Conservation (phyloP, 2,797 vertebrate species). For the Thalassophryne amazonica region DNA sequence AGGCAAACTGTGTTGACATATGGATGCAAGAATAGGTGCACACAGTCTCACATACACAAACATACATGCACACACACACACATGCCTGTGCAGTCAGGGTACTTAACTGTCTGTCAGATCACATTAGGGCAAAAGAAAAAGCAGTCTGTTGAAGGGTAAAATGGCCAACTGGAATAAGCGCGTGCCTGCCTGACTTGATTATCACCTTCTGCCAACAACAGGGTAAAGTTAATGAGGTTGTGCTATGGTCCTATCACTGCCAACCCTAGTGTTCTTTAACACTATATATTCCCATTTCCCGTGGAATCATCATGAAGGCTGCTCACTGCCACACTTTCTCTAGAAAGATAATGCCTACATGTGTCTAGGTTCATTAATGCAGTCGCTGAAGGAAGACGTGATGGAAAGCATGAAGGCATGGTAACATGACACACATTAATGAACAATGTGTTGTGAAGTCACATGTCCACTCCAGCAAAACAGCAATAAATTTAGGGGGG, state of each 20-base stretch:
- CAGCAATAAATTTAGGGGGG: background rate
- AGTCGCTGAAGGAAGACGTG: constrained; percentile 9
- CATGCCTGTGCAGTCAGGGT: constrained; percentile 30
- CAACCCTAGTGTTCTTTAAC: constrained; percentile 48
- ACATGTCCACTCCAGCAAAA: constrained; percentile 6
- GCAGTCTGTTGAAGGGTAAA: constrained; percentile 39
- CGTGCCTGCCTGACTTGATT: constrained; percentile 60
- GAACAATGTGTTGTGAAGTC: constrained; percentile 10
- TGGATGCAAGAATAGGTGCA: constrained; percentile 14
- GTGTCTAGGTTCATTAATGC: constrained; percentile 30
- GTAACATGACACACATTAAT: constrained; percentile 25
- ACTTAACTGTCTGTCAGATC: constrained; percentile 69
- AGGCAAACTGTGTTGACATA: constrained; percentile 24
- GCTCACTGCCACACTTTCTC: constrained; percentile 9
- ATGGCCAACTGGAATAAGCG: constrained; percentile 31
- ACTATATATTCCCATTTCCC: constrained; percentile 51
- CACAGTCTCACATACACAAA: background rate
- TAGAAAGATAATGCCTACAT: constrained; percentile 38
- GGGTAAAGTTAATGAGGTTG: constrained; percentile 71
- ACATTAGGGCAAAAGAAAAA: constrained; percentile 58
- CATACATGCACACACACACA: constrained; percentile 1
- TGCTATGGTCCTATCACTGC: constrained; percentile 51
- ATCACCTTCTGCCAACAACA: constrained; percentile 54
- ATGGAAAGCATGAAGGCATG: constrained; percentile 32
- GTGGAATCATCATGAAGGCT: constrained; percentile 26